Evolutionary conservation across 2,113 vertebrate genomes (phyloP), one percentile per base, ranked within the genome.

Genomic region (Ophiodon elongatus): DNA sequence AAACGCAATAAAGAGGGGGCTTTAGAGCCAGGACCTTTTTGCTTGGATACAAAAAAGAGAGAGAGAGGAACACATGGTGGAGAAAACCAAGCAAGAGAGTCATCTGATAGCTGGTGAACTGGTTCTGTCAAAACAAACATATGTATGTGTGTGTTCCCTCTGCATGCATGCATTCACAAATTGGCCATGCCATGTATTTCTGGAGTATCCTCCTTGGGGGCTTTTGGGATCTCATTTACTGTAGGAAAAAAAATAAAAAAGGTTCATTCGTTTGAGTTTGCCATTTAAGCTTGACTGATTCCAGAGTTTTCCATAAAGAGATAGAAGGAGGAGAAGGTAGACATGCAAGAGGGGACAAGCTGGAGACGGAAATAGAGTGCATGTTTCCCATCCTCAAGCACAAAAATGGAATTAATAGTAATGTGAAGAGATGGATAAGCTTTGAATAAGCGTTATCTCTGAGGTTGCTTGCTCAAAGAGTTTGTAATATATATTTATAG

Each of bases 231-330:
- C 77, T 93, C 86, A 91, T 91, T 93, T 92, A 90, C 85, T 67
- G 67, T 47, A 41, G 15, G 19, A 54, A 37, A 45, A 31, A 54
- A 68, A 79, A 83, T 31, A 59, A 68, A 79, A 83, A 88, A 80
- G 68, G n/a, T 88, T 84, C 50, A 72, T 89, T 78, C 47, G 52
- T 91, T 91, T n/a, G 45, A 66, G 71, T 82, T 89, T 89, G 84
- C 85, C 89, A 90, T 92, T 93, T 90, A 91, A 89, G 92, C 90
- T 89, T 84, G 80, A 92, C 81, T 91, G 92, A 74, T 63, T 89
- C 73, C 66, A 65, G 65, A 80, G 73, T 83, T 79, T 85, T 45
- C 54, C 80, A 64, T 70, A 39, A 83, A 64, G 73, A 45, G 78
- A 78, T n/a, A 8, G 45, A 72, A 23, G 11, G 37, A 69, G 76